A percentile compares a stretch with the other conserved stretches of the same genome.
Evolutionary conservation across 2,797 vertebrate genomes (phyloP).

Genomic region (Betta splendens): DNA sequence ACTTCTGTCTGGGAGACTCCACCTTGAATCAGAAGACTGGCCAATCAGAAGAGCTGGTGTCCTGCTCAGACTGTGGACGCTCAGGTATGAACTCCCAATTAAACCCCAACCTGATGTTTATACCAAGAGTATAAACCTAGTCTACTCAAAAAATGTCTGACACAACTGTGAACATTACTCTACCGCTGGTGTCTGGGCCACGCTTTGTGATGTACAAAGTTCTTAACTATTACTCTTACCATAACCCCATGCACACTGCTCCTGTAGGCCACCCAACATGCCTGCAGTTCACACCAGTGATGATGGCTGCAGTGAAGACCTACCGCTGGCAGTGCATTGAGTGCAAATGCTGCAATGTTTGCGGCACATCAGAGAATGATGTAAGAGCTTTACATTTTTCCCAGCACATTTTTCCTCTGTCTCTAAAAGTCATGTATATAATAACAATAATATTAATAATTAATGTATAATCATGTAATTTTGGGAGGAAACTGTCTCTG

Average conservation of each 20-base stretch:
- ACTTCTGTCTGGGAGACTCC: conserved; percentile 96
- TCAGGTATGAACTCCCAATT: conserved; percentile 83
- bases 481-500: not conserved
- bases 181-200: too few species aligned
- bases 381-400: conserved; percentile 77
- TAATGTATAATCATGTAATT: too few species aligned
- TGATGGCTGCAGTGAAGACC: conserved; percentile 97
- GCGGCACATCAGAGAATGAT: conserved; percentile 95
- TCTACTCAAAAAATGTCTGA: too few species aligned
- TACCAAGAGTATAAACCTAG: too few species aligned
- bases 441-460: too few species aligned
- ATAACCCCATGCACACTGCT: not conserved
- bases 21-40: conserved; percentile 96
- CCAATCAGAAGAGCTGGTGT: conserved; percentile 93
- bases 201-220: too few species aligned
- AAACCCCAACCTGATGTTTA: not conserved
- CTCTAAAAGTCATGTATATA: not conserved
- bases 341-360: conserved; percentile 98
- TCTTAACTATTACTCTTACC: not conserved
- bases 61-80: conserved; percentile 95
- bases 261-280: conserved; percentile 91
- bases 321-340: conserved; percentile 99
- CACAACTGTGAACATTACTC: too few species aligned
- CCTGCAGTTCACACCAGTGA: conserved; percentile 96
- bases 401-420: not conserved